phyloP scores from a whole-genome alignment of 2,888 invertebrate genomes.

The Chrysolina americana region DNA sequence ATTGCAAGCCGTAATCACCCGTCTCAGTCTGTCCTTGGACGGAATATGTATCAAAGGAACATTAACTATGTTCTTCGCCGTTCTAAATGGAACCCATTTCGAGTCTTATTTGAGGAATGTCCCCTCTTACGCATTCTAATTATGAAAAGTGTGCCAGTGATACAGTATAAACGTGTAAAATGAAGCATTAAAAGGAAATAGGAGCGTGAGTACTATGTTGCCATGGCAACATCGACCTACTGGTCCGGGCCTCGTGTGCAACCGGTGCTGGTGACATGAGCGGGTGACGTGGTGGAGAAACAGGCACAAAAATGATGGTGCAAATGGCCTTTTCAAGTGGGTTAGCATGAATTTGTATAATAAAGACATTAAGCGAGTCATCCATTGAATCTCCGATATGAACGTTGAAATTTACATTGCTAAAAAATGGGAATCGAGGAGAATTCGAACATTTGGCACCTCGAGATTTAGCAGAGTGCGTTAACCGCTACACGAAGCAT shows the following conservation, averaged over 20 bases:
- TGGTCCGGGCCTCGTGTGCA: constrained; percentile 51
- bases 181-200: constrained; percentile 61
- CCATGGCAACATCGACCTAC: constrained; percentile 63
- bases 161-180: constrained; percentile 57
- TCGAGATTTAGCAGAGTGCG: too few species aligned
- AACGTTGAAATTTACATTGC: too few species aligned
- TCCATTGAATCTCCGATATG: too few species aligned
- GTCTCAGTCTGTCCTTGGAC: neutral
- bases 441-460: too few species aligned
- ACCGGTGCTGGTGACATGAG: constrained; percentile 44
- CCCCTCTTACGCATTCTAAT: constrained; percentile 32
- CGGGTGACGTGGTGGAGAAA: constrained; percentile 28
- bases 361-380: neutral
- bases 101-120: neutral
- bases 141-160: constrained; percentile 45
- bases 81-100: constrained; percentile 10
- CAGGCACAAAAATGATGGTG: constrained; percentile 9
- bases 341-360: neutral
- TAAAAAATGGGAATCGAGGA: too few species aligned
- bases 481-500: too few species aligned
- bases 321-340: neutral
- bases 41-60: constrained; percentile 11
- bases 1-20: neutral
- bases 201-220: constrained; percentile 62
- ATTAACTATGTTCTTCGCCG: neutral